Conservation (phyloP, 2,888 invertebrate species). For the Noctua comes region DNA sequence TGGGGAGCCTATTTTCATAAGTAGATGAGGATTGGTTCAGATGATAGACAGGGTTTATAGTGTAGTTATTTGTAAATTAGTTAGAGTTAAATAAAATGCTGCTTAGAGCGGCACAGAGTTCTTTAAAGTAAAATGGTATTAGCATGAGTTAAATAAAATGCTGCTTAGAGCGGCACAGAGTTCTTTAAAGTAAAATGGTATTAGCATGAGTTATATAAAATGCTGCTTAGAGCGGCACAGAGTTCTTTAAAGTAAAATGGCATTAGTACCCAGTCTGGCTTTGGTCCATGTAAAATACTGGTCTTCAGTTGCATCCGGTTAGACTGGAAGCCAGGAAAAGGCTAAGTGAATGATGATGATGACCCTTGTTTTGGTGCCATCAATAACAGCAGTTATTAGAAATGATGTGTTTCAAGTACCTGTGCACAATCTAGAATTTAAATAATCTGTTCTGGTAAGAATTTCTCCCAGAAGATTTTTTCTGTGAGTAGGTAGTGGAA, state of each 20-base stretch:
- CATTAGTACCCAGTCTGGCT: background rate
- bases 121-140: background rate
- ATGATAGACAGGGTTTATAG: background rate
- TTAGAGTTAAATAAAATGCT: background rate
- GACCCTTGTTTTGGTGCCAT: background rate
- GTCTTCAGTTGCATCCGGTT: too few species aligned
- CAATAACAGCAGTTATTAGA: background rate
- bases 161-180: background rate
- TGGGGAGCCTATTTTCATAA: background rate
- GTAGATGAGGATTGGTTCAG: background rate
- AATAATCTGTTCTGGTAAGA: background rate
- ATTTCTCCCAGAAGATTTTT: background rate
- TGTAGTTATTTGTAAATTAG: background rate
- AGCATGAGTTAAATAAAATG: background rate
- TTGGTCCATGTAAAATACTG: background rate
- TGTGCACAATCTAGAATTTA: background rate
- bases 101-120: background rate
- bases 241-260: background rate
- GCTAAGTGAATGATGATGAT: too few species aligned
- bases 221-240: background rate
- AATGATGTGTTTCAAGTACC: background rate
- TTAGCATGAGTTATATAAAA: background rate
- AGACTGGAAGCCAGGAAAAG: too few species aligned
- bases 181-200: background rate
- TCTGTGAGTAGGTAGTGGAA: background rate